Evolutionary conservation across 2,888 invertebrate species (phyloP), one percentile per base, ranked within the genome.

Genomic region (Onthophagus sagittarius): DNA sequence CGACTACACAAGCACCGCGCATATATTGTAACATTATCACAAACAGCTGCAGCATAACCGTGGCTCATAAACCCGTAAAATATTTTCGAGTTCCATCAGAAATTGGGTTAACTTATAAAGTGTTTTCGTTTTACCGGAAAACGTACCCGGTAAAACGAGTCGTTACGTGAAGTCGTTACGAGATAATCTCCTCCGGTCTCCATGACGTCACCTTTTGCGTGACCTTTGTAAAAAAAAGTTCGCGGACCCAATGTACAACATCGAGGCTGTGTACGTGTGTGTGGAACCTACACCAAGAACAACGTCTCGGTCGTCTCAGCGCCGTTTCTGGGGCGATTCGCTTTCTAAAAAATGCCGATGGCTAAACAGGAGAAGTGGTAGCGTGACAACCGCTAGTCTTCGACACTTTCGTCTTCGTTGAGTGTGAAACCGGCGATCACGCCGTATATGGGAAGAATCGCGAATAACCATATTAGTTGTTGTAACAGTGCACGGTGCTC

Each of bases 321-420:
- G 23, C 23, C 23, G 67, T 31, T 67, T 67, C 15, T 31, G 67
- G 31, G 23, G 64, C 74, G 74, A 72, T 74, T 74, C 74, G 74
- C 74, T 74, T 74, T 74, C 74, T 74, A 74, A 74, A 23, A 74
- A 74, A 74, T 72, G 74, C 72, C 39, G 39, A 53, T 11, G 39
- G 72, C 15, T 32, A 67, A 31, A 31, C 15, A 32, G 31, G n/a
- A 67, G 23, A 67, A 67, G 67, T 32, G 32, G 67, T 23, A 32
- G 23, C 67, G 67, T n/a, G 67, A 67, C 32, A 23, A n/a, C 15
- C 23, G 67, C 23, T n/a, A 23, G 31, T 23, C 15, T 53, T 53
- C 11, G 11, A 53, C 9, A 23, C 15, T 31, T 67, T 67, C 67
- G 32, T 32, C 32, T 67, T 67, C 67, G 23, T 67, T n/a, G 64